These are phyloP conservation scores for Rhynchopsitta pachyrhyncha DNA, from an alignment of 2,113 vertebrate species.

Conservation along the genomic window DNA sequence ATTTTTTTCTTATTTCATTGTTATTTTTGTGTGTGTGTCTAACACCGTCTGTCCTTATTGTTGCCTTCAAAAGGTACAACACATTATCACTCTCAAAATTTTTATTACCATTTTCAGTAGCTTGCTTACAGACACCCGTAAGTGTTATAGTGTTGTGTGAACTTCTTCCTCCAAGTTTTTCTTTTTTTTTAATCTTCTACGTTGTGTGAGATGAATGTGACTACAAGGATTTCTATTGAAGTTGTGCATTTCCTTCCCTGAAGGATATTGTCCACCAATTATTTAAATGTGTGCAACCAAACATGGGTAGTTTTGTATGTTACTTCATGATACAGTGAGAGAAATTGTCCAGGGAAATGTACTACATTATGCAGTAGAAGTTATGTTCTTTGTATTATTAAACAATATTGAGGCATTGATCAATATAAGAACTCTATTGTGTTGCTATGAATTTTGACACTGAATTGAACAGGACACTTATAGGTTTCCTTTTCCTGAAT, in stretches of 20 bases:
- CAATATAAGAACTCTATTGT: neutral
- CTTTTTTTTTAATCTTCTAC: neutral
- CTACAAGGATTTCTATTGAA: neutral
- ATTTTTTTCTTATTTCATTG: neutral
- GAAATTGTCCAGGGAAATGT: neutral
- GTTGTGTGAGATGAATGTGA: neutral
- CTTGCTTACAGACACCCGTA: neutral
- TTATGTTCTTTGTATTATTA: neutral
- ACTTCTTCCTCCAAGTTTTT: neutral
- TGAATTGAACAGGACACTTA: neutral
- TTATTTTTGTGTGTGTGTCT: neutral
- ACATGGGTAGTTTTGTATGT: neutral
- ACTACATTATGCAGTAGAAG: neutral
- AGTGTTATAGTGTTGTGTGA: neutral
- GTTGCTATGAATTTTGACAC: neutral
- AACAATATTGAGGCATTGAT: neutral
- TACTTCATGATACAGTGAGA: neutral
- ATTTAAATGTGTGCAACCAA: neutral
- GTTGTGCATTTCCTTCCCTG: neutral
- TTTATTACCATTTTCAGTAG: neutral
- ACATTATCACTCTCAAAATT: neutral
- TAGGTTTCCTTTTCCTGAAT: neutral
- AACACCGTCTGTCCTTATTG: neutral
- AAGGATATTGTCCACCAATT: neutral
- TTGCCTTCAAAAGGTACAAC: neutral